Percentiles rank a stretch among this genome's conserved stretches.
Conservation (phyloP, 2,888 invertebrate genomes). For the Dastarcus helophoroides region DNA sequence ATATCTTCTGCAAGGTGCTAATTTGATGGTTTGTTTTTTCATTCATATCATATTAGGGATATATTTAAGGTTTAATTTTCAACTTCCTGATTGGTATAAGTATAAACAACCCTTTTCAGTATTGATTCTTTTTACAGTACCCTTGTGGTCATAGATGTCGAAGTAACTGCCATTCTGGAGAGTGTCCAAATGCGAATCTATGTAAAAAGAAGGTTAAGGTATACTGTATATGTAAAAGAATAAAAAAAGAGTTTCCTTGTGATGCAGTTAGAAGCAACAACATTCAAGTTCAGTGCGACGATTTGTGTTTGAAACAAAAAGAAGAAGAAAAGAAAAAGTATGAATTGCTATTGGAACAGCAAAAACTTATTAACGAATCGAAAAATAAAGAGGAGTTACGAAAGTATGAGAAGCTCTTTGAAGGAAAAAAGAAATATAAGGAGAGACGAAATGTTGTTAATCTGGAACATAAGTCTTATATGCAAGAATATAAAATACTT, state of each 20-base stretch:
- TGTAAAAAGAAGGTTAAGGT: constrained; percentile 75
- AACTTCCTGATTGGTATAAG: too few species aligned
- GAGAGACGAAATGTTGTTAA: too few species aligned
- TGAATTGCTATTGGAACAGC: constrained; percentile 44
- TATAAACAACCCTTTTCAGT: too few species aligned
- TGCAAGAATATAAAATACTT: too few species aligned
- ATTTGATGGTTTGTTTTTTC: too few species aligned
- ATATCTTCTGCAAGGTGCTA: too few species aligned
- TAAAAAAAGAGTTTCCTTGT: constrained; percentile 63
- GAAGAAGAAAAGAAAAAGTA: constrained; percentile 41
- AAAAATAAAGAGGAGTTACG: constrained; percentile 62
- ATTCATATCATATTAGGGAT: too few species aligned
- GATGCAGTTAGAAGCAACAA: constrained; percentile 43
- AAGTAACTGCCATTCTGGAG: constrained; percentile 59
- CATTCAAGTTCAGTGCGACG: constrained; percentile 49
- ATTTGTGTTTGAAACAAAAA: constrained; percentile 48
- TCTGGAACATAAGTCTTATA: too few species aligned
- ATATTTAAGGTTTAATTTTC: too few species aligned
- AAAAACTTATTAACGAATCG: constrained; percentile 50
- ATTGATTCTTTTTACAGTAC: constrained; percentile 53
- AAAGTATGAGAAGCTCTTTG: constrained; percentile 64
- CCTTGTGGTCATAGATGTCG: constrained; percentile 76
- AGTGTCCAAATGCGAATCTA: constrained; percentile 50
- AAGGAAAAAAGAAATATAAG: constrained; percentile 49
- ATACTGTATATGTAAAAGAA: constrained; percentile 63